A percentile compares a stretch with the other conserved stretches of the same genome.
These are phyloP conservation scores for Arrhopalites spinosus DNA, from an alignment of 2,888 invertebrate species.

Conservation along the genomic window DNA sequence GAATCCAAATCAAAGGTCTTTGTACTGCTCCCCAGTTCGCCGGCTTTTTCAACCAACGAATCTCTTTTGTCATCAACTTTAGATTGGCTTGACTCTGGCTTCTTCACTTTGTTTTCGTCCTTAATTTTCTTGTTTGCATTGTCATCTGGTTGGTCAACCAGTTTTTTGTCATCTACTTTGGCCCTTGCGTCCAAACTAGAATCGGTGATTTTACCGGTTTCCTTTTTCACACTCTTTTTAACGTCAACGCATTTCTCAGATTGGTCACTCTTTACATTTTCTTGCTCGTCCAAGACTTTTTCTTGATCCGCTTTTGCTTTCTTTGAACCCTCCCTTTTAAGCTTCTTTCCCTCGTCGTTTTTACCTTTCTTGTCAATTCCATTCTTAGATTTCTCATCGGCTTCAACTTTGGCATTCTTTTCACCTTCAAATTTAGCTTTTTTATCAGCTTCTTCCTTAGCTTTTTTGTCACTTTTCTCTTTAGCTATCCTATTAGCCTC, in stretches of 20 bases:
- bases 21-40: too few species aligned
- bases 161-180: background rate
- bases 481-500: conserved; percentile 18
- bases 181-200: background rate
- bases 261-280: background rate
- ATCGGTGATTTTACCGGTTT: background rate
- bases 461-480: background rate
- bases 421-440: conserved; percentile 12
- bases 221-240: conserved; percentile 18
- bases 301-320: conserved; percentile 7
- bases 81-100: background rate
- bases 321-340: background rate
- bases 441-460: conserved; percentile 19
- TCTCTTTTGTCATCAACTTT: background rate
- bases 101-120: conserved; percentile 4
- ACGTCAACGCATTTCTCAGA: background rate
- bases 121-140: conserved; percentile 7
- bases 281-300: background rate
- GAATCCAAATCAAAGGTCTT: too few species aligned
- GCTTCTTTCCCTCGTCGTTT: background rate
- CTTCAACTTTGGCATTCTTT: background rate
- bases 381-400: conserved; percentile 14
- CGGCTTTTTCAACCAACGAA: background rate
- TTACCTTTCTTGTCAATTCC: conserved; percentile 6
- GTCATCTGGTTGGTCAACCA: conserved; percentile 3